Base-by-base conservation (phyloP, 2,113 vertebrate genomes). In the Gadus macrocephalus region DNA sequence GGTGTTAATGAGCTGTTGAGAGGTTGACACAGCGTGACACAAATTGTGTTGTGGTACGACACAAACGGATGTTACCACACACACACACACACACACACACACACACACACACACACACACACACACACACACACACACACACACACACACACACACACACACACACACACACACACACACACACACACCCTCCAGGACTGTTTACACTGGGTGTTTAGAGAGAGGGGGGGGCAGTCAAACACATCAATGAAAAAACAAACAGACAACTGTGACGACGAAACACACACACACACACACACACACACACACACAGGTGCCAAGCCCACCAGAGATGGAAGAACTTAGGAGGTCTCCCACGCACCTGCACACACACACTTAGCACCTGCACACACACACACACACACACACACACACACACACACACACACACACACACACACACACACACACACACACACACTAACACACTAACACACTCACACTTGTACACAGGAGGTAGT, bases 241-340 rank as follows among this genome's bases (percentile, higher is more conserved):
- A 89, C 84, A 84, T 66, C 61, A 62, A 58, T 14, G 14, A 3
- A 58, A 78, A 79, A 66, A 78, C 75, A 70, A 78, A 85, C 75
- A 60, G 31, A 68, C 81, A 70, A 72, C 68, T 81, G 80, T 59
- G 73, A 71, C 27, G 27, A 4, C 12, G 68, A 58, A 78, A 85
- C 72, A 75, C 31, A 35, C 31, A 35, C 31, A 35, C 25, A n/a
- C 61, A 22, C 58, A 38, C 42, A 49, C 42, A 49, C 42, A 49
- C 42, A n/a, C 61, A 22, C 58, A 38, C 71, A 71, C 60, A 62
- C 35, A 68, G 1, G 77, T 69, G 79, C 75, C 70, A n/a, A 56
- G 67, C 64, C 78, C 81, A 81, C 79, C 82, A 80, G 16, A 53
- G 74, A 78, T 49, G 42, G 74, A 49, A 20, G 66, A 49, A 49